Conservation (phyloP, 2,113 vertebrate species). For the Festucalex cinctus region DNA sequence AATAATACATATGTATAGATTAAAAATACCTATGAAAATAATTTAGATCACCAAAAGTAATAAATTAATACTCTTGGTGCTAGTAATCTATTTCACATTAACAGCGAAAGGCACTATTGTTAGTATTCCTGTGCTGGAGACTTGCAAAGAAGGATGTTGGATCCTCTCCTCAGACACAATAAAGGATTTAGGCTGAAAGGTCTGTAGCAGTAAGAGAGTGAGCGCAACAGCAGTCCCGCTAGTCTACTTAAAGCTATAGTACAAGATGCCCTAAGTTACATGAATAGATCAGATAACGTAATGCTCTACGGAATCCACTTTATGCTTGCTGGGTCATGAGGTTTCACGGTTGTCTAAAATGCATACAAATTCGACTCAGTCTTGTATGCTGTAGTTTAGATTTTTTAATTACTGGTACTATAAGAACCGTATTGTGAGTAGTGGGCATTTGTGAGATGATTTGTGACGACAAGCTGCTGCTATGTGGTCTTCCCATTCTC, state of each 20-base stretch:
- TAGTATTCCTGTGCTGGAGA: background rate
- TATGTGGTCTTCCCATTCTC: background rate
- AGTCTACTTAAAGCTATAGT: slow-evolving; percentile 50
- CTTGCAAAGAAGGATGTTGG: background rate
- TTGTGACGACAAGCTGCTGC: background rate
- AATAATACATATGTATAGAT: too few relatives aligned
- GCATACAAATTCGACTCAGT: background rate
- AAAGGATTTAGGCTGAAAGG: slow-evolving; percentile 37
- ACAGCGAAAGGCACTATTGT: background rate
- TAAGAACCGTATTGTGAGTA: background rate
- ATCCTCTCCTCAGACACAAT: slow-evolving; percentile 32
- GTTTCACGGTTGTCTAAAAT: background rate
- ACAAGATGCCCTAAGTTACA: slow-evolving; percentile 16
- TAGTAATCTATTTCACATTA: too few relatives aligned
- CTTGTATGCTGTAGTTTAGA: background rate
- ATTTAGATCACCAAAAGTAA: too few relatives aligned
- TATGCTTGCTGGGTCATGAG: background rate
- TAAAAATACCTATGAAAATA: too few relatives aligned
- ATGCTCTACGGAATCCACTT: slow-evolving; percentile 20
- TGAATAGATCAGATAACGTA: slow-evolving; percentile 38
- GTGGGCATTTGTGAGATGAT: background rate
- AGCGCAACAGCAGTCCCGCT: slow-evolving; percentile 27
- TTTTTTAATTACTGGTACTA: background rate
- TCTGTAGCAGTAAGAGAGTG: slow-evolving; percentile 12
- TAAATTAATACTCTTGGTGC: too few relatives aligned